Percentiles rank a stretch among this genome's conserved stretches.
phyloP scores from a whole-genome alignment of 2,113 vertebrate genomes.

The Eclectus roratus region DNA sequence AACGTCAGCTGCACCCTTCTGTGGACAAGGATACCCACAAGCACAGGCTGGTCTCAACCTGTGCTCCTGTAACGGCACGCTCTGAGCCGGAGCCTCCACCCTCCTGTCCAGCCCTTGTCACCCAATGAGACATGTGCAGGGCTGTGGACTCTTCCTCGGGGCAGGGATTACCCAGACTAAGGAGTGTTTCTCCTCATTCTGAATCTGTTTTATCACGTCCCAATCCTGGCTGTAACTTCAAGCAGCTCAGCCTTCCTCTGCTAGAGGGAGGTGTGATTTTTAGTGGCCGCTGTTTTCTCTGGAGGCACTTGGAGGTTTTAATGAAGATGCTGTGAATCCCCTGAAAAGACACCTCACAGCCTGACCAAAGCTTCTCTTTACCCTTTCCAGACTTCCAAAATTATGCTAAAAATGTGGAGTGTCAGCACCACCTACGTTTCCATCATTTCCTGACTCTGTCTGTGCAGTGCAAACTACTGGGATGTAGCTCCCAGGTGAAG shows the following conservation, averaged over 20 bases:
- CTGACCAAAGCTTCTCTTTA: neutral
- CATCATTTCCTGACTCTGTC: fast-evolving
- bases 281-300: neutral
- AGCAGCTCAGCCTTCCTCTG: neutral
- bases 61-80: neutral
- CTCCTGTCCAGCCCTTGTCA: neutral
- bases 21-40: neutral
- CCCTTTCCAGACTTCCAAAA: neutral
- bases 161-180: neutral
- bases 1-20: neutral
- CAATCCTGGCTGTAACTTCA: neutral
- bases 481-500: neutral
- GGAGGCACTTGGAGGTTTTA: neutral
- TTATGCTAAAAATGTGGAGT: neutral
- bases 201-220: neutral
- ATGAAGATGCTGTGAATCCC: neutral
- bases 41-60: neutral
- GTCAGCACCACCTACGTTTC: neutral
- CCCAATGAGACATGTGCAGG: neutral
- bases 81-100: neutral
- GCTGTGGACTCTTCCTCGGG: neutral
- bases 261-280: neutral
- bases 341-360: neutral
- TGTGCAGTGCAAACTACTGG: neutral
- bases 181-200: neutral